Evolutionary conservation across 1,140 invertebrate genomes (phyloP).

Genomic region (Drosophila subobscura): DNA sequence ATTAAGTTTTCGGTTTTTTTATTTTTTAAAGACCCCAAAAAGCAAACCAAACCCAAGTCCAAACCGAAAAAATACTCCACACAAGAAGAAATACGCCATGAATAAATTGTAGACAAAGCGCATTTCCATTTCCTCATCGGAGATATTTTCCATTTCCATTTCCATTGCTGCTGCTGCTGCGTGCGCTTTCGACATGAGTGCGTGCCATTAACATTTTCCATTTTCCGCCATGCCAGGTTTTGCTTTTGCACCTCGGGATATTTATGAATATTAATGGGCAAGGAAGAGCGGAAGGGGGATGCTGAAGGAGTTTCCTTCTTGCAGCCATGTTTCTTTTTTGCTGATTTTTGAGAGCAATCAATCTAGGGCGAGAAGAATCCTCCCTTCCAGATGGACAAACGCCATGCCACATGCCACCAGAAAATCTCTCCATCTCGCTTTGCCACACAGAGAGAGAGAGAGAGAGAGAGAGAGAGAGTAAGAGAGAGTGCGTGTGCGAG

Average conservation of each 20-base stretch:
- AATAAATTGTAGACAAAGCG: slow-evolving; percentile 59
- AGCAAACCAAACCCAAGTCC: slow-evolving; percentile 2
- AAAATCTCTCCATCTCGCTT: slow-evolving; percentile 43
- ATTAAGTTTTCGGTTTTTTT: slow-evolving; percentile 69
- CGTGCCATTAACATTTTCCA: slow-evolving; percentile 77
- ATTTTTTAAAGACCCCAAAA: slow-evolving; percentile 21
- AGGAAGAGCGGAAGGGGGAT: slow-evolving; percentile 43
- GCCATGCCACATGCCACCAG: slow-evolving; percentile 52
- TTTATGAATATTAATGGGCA: slow-evolving; percentile 75
- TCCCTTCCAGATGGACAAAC: slow-evolving; percentile 29
- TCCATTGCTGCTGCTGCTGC: background rate
- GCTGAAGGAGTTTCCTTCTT: slow-evolving; percentile 32
- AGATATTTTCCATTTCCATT: slow-evolving; percentile 48
- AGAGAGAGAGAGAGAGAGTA: slow-evolving; percentile 6
- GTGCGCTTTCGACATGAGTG: slow-evolving; percentile 73
- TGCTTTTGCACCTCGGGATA: slow-evolving; percentile 50
- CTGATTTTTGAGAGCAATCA: slow-evolving; percentile 68
- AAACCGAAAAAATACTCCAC: slow-evolving; percentile 32
- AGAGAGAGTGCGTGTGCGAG: slow-evolving; percentile 10
- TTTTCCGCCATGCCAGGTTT: slow-evolving; percentile 67
- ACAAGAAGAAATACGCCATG: slow-evolving; percentile 55
- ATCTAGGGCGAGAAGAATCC: slow-evolving; percentile 48
- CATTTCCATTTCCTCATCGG: slow-evolving; percentile 45
- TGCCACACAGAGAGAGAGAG: background rate
- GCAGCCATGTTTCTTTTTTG: slow-evolving; percentile 36